Base-by-base conservation (phyloP, 2,888 invertebrate species). In the Ennomos fuscantarius region DNA sequence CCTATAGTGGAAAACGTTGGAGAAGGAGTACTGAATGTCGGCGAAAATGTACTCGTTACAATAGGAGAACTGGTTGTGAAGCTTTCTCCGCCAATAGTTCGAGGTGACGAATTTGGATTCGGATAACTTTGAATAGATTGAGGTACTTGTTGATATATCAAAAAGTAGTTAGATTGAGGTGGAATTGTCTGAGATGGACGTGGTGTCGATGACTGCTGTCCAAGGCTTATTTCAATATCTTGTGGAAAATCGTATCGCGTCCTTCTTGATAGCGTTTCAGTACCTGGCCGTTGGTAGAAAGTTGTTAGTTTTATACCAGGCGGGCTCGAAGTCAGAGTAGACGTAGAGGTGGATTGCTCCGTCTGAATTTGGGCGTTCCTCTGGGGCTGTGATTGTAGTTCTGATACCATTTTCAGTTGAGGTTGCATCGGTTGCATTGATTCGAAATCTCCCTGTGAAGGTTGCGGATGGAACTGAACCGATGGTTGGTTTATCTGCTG, bases 111-210 rank as follows among this genome's bases (percentile, higher is more conserved):
- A 34, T 58, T 58, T 35, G 45, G 51, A 9, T 55, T 52, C 13
- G 73, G 64, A 10, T 51, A 44, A 32, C 61, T 53, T 66, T 72
- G 73, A 36, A 72, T 37, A 8, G 65, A 62, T 58, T 78, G 79
- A 2, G 79, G 78, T 8, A 71, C 70, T 63, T 81, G 80, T 65
- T 83, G 80, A 50, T 82, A 83, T n/a, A 81, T 66, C 15, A 81
- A 34, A 50, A 79, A 71, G 53, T 78, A 81, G 55, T 66, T 62
- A 0, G 63, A 37, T 32, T 39, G 55, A 10, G 56, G 63, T 13
- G 57, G 62, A 52, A 73, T 76, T 2, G 68, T 51, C 40, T 61
- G 49, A 32, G 63, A 24, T 24, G 50, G 46, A 31, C 36, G 49
- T 0, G 57, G 8, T 44, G 63, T 39, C 1, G 60, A 40, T 1